These are phyloP conservation scores for Ricordea florida DNA, from an alignment of 92 coral and sea anemone genomes.

Conservation along the genomic window DNA sequence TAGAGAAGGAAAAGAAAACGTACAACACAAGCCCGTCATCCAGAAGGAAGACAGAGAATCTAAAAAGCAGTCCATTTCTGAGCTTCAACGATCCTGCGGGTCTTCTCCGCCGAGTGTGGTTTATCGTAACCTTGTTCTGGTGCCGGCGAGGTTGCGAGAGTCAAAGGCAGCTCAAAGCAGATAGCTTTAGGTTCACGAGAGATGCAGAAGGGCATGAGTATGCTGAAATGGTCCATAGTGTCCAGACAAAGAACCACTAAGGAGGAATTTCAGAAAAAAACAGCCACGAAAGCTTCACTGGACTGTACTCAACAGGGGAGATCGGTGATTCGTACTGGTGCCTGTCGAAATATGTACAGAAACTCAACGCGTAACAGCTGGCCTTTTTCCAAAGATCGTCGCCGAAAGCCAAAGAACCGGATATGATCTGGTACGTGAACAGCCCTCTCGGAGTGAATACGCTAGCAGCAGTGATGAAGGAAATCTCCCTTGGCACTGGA, in stretches of 20 bases:
- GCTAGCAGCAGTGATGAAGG: neutral
- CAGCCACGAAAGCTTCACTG: constrained; percentile 28
- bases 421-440: constrained; percentile 30
- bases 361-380: constrained; percentile 14
- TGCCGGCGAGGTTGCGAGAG: constrained; percentile 56
- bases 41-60: constrained; percentile 19
- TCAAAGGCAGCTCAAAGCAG: constrained; percentile 33
- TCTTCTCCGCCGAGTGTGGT: constrained; percentile 36
- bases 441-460: constrained; percentile 26
- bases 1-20: constrained; percentile 45
- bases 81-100: constrained; percentile 24
- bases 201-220: constrained; percentile 45
- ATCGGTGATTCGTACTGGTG: constrained; percentile 18
- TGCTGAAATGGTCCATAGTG: constrained; percentile 43
- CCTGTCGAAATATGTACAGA: neutral
- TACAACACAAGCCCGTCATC: constrained; percentile 44
- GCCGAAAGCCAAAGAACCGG: neutral
- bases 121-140: constrained; percentile 40
- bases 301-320: constrained; percentile 31
- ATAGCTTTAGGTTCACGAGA: constrained; percentile 27
- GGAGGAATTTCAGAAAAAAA: constrained; percentile 36
- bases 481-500: constrained; percentile 26
- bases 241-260: constrained; percentile 51
- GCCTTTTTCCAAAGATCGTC: constrained; percentile 33
- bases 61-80: constrained; percentile 31